Percentiles rank a stretch among this genome's conserved stretches.
These are phyloP conservation scores for Bergia puertoricense DNA, from an alignment of 92 coral and sea anemone genomes.

Conservation along the genomic window DNA sequence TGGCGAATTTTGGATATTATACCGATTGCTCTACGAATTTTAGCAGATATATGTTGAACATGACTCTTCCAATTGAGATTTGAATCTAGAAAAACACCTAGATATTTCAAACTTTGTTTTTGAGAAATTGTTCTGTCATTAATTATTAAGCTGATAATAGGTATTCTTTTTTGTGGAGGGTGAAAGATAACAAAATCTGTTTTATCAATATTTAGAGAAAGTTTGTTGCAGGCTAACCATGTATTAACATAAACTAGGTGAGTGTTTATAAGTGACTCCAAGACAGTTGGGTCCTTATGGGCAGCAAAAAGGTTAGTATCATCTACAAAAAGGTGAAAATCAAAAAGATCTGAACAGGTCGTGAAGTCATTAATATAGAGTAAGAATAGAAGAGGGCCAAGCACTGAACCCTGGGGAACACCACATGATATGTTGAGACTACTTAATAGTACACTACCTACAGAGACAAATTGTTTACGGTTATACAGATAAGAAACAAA, in stretches of 20 bases:
- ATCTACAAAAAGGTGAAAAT: constrained; percentile 9
- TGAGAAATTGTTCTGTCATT: neutral
- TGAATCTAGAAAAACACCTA: constrained; percentile 3
- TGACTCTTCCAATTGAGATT: constrained; percentile 1
- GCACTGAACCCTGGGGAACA: constrained; percentile 23
- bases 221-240: too few species aligned
- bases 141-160: neutral
- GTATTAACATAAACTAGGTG: neutral
- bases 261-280: neutral
- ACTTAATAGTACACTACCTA: neutral
- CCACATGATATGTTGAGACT: neutral
- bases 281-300: neutral
- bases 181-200: constrained; percentile 17
- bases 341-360: constrained; percentile 10
- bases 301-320: constrained; percentile 7
- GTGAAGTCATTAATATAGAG: constrained; percentile 1
- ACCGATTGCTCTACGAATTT: too few species aligned
- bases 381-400: constrained; percentile 1
- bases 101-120: constrained; percentile 6
- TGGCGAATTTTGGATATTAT: too few species aligned
- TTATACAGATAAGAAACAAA: constrained; percentile 31
- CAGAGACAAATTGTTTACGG: constrained; percentile 21
- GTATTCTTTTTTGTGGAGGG: constrained; percentile 1
- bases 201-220: too few species aligned
- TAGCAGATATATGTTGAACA: too few species aligned